Conservation (phyloP, 1,140 invertebrate species). For the Tetragonula clypearis region DNA sequence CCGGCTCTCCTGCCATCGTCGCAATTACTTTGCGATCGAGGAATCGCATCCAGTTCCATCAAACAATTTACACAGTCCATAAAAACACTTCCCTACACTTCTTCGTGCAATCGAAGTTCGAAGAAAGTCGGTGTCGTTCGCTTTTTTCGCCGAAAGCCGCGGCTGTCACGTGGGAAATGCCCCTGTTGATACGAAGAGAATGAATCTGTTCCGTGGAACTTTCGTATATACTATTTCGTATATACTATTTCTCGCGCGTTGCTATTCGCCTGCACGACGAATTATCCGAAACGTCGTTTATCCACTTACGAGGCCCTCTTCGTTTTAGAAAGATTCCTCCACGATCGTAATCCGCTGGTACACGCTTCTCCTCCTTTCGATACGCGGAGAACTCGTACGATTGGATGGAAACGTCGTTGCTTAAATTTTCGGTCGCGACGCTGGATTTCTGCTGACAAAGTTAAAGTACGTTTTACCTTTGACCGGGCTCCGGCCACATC, state of each 20-base stretch:
- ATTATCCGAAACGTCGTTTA: no score
- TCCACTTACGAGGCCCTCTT: no score
- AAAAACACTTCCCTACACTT: background rate
- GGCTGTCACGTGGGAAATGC: background rate
- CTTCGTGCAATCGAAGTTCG: background rate
- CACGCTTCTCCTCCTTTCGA: no score
- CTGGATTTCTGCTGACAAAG: conserved; percentile 58
- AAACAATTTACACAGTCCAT: background rate
- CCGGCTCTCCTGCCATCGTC: no score
- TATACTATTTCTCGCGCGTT: background rate
- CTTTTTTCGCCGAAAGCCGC: background rate
- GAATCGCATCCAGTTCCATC: background rate
- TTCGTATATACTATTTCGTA: background rate
- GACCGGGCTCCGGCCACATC: conserved; percentile 9
- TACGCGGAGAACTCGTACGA: background rate
- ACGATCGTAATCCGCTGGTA: no score
- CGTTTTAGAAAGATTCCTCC: no score
- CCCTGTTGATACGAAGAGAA: background rate
- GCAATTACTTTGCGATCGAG: no score
- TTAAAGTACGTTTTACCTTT: conserved; percentile 56
- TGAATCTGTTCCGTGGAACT: conserved; percentile 28
- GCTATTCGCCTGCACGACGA: no score
- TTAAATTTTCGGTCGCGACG: conserved; percentile 20
- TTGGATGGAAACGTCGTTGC: conserved; percentile 44
- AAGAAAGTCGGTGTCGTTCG: background rate